Evolutionary conservation across 2,113 vertebrate species (phyloP), one percentile per base, ranked within the genome.

Genomic region (Copsychus sechellarum): DNA sequence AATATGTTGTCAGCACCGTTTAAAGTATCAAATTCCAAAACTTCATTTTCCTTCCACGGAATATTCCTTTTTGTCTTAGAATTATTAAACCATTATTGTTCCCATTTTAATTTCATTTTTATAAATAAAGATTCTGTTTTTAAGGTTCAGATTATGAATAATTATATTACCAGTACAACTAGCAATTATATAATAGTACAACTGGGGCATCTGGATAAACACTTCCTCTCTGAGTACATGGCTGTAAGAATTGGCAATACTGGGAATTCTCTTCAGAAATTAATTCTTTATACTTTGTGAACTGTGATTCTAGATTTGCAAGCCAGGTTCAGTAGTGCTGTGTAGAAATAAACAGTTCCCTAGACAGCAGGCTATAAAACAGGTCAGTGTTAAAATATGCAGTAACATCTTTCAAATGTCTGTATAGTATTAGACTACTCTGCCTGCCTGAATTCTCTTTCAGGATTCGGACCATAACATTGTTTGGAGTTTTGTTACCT

Each of bases 341-440:
- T 85, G 66, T 56, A 85, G 89, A 85, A 93, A 64, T 81, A 79
- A 92, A 76, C 83, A 67, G 81, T 91, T 96, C 84, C 81, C 91
- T 81, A 79, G 93, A 95, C 70, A 88, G 81, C 42, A 87, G 67
- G 22, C 78, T 81, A 57, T 94, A 84, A 94, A 96, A 85, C 57
- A 93, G 84, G 89, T 95, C 93, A 95, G 91, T 38, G 74, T 91
- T 92, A 93, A 95, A 93, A 92, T 95, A 93, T 87, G 93, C 65
- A 82, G 58, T 72, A 87, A 81, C 53, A 65, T 91, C 86, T 93
- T 95, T 95, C 61, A 84, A 89, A 80, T 85, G 66, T 26, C 84
- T 86, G 9, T 71, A 20, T 48, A 81, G 29, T 34, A 54, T 80
- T 87, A 48, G 86, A 53, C 69, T 93, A 33, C 51, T 77, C 14